Conservation (phyloP, 2,888 invertebrate genomes). For the Sabatieria punctata region DNA sequence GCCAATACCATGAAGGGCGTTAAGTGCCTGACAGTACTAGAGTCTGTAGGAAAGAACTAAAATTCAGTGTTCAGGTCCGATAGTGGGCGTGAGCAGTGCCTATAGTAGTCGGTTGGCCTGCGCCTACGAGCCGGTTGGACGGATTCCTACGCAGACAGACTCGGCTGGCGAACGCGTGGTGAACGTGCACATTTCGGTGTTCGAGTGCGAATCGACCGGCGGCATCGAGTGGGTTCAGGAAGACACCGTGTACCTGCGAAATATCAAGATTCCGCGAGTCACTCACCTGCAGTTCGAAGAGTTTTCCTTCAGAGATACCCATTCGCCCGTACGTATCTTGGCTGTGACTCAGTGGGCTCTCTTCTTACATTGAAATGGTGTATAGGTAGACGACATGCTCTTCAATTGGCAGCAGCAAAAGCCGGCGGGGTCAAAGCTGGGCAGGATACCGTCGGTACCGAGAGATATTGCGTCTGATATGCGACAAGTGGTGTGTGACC, state of each 20-base stretch:
- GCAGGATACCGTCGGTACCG: not conserved
- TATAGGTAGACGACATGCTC: conserved; percentile 7
- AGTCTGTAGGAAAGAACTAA: not conserved
- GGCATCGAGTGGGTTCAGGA: conserved; percentile 70
- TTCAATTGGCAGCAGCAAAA: not conserved
- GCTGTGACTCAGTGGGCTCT: not conserved
- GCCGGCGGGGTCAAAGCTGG: too few species aligned
- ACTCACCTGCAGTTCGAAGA: conserved; percentile 3
- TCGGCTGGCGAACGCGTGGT: not conserved
- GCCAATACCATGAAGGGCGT: too few species aligned
- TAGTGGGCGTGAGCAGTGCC: conserved; percentile 59
- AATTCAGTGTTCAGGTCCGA: conserved; percentile 15
- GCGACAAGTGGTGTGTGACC: conserved; percentile 2
- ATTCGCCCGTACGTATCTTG: conserved; percentile 9
- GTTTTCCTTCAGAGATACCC: conserved; percentile 8
- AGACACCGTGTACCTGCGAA: conserved; percentile 80
- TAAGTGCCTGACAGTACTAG: not conserved
- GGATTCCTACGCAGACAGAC: conserved; percentile 1
- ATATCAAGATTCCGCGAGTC: conserved; percentile 51
- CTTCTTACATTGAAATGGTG: too few species aligned
- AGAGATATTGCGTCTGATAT: not conserved
- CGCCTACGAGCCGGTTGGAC: conserved; percentile 69
- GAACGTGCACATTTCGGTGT: conserved; percentile 57
- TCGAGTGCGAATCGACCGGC: conserved; percentile 96
- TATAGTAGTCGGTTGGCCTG: conserved; percentile 93